Evolutionary conservation across 1,140 invertebrate species (phyloP).

Genomic region (Drosophila albomicans): DNA sequence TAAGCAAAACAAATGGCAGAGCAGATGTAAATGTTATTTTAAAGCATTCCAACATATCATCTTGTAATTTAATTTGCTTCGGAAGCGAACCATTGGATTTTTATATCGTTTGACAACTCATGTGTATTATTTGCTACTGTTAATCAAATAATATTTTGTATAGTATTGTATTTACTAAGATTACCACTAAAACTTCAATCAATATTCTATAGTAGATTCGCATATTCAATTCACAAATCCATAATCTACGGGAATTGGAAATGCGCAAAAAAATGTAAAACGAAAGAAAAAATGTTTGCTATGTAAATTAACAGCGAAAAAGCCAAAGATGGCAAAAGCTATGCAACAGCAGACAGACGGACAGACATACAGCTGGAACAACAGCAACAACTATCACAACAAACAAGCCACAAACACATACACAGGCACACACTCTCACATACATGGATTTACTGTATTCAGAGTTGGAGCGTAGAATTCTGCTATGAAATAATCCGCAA

Average conservation of each 20-base stretch:
- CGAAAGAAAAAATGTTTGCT: conserved; percentile 35
- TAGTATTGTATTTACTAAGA: not conserved
- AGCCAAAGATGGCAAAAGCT: conserved; percentile 39
- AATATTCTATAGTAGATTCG: not conserved
- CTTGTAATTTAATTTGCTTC: too few relatives aligned
- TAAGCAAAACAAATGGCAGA: not conserved
- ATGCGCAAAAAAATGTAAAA: conserved; percentile 17
- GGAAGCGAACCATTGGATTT: too few relatives aligned
- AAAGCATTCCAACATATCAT: too few relatives aligned
- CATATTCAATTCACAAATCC: conserved; percentile 41
- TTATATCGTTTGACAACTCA: too few relatives aligned
- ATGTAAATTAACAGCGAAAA: conserved; percentile 54
- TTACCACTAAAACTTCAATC: not conserved
- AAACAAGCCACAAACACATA: conserved; percentile 42
- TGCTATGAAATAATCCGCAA: conserved; percentile 77
- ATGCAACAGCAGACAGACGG: conserved; percentile 30
- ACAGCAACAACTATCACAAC: conserved; percentile 32
- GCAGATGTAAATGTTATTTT: too few relatives aligned
- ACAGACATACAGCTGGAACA: conserved; percentile 24
- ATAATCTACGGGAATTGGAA: conserved; percentile 65
- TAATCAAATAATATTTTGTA: not conserved
- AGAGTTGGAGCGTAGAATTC: conserved; percentile 53
- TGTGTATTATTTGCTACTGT: not conserved
- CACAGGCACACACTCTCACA: conserved; percentile 9
- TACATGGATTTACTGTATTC: conserved; percentile 7